phyloP scores from a whole-genome alignment of 2,113 vertebrate species.

The Microcebus jonahi region DNA sequence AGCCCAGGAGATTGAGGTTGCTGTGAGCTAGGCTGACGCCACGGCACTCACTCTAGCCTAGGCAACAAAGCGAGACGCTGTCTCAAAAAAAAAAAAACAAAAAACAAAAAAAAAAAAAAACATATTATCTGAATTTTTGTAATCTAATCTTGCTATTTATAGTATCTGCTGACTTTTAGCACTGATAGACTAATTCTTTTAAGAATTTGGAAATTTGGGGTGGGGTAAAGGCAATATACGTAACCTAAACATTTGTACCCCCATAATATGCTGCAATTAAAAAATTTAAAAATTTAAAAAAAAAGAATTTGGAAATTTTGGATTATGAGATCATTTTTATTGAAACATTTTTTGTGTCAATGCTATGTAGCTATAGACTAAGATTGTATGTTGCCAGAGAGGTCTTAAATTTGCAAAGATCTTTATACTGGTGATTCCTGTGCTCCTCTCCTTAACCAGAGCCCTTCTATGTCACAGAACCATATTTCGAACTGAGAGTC shows the following conservation, averaged over 20 bases:
- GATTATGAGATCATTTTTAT: neutral
- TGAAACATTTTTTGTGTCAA: constrained; percentile 18
- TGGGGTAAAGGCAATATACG: too few species aligned
- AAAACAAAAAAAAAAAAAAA: too few species aligned
- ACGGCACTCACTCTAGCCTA: too few species aligned
- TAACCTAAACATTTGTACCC: too few species aligned
- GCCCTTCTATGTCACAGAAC: neutral
- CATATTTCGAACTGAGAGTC: neutral
- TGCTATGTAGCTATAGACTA: neutral
- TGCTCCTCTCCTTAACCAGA: neutral
- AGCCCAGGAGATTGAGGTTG: too few species aligned
- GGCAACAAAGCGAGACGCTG: too few species aligned
- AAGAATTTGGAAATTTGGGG: neutral
- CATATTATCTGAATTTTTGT: neutral
- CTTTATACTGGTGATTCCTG: neutral
- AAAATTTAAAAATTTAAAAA: too few species aligned
- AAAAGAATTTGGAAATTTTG: constrained; percentile 3
- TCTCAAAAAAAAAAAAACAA: too few species aligned
- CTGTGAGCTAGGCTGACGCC: too few species aligned
- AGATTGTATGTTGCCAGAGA: neutral
- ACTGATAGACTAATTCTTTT: neutral
- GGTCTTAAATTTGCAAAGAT: constrained; percentile 8
- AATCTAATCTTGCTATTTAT: neutral
- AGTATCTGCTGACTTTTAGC: neutral
- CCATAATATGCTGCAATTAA: too few species aligned